Percentiles rank a stretch among this genome's conserved stretches.
Evolutionary conservation across 2,888 invertebrate genomes (phyloP).

Genomic region (Chrysopilus asiliformis): DNA sequence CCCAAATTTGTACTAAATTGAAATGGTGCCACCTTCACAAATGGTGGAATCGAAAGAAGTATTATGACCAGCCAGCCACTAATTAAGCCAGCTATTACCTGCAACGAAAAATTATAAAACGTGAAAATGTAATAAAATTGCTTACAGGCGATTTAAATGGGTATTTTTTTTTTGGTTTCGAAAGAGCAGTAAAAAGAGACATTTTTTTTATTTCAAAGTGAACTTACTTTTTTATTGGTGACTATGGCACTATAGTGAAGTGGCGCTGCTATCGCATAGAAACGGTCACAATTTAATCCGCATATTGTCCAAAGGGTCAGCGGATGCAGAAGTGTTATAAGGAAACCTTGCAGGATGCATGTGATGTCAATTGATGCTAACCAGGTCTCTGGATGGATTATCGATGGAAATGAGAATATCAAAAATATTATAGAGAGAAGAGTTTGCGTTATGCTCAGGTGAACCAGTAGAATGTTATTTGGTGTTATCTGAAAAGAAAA

Average conservation of each 20-base stretch:
- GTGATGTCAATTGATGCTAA: slow-evolving; percentile 38
- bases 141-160: too few species aligned
- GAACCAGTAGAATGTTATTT: slow-evolving; percentile 57
- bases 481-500: slow-evolving; percentile 44
- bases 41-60: slow-evolving; percentile 49
- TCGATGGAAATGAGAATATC: slow-evolving; percentile 41
- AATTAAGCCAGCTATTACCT: slow-evolving; percentile 52
- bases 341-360: slow-evolving; percentile 51
- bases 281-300: slow-evolving; percentile 64
- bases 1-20: slow-evolving; percentile 43
- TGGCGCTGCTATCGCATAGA: slow-evolving; percentile 67
- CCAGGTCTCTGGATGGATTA: slow-evolving; percentile 32
- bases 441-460: slow-evolving; percentile 56
- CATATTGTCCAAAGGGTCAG: slow-evolving; percentile 68
- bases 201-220: too few species aligned
- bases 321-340: slow-evolving; percentile 58
- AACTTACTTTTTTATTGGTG: slow-evolving; percentile 51
- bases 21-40: slow-evolving; percentile 46
- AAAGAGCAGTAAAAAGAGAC: too few species aligned
- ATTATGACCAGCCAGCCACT: slow-evolving; percentile 53
- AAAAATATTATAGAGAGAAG: slow-evolving; percentile 49
- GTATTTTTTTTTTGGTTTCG: too few species aligned
- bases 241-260: slow-evolving; percentile 66
- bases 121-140: too few species aligned
- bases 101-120: too few species aligned